These are phyloP conservation scores for Chelonia mydas DNA, from an alignment of 2,797 vertebrate genomes.

Conservation along the genomic window DNA sequence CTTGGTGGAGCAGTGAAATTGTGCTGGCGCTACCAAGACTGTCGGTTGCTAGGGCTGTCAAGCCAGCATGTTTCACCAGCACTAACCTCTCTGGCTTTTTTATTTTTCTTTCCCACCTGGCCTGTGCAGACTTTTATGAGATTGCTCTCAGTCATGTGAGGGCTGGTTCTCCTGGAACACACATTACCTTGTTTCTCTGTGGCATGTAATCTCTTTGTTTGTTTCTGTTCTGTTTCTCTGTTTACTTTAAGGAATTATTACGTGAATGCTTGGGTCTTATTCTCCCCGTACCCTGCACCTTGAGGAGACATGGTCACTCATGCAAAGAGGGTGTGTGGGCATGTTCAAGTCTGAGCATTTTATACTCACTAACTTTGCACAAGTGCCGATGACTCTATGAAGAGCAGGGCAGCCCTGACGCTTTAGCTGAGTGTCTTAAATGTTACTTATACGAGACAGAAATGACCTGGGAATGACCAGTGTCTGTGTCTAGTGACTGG, in stretches of 20 bases:
- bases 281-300: slow-evolving; percentile 36
- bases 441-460: slow-evolving; percentile 51
- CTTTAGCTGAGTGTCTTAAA: background rate
- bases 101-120: background rate
- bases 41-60: background rate
- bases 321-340: background rate
- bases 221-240: background rate
- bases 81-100: background rate
- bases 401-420: slow-evolving; percentile 22
- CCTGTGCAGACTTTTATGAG: background rate
- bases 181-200: background rate
- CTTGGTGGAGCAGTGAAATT: slow-evolving; percentile 35
- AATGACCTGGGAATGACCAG: slow-evolving; percentile 41
- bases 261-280: slow-evolving; percentile 17
- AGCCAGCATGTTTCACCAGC: background rate
- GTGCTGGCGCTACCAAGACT: background rate
- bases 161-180: background rate
- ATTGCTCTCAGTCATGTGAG: background rate
- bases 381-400: rapidly evolving
- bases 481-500: slow-evolving; percentile 61
- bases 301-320: slow-evolving; percentile 58
- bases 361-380: background rate
- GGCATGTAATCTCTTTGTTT: background rate
- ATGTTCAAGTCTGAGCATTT: no score
- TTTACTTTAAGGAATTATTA: background rate